These are phyloP conservation scores for Drosophila busckii DNA, from an alignment of 1,140 invertebrate genomes.

Conservation along the genomic window DNA sequence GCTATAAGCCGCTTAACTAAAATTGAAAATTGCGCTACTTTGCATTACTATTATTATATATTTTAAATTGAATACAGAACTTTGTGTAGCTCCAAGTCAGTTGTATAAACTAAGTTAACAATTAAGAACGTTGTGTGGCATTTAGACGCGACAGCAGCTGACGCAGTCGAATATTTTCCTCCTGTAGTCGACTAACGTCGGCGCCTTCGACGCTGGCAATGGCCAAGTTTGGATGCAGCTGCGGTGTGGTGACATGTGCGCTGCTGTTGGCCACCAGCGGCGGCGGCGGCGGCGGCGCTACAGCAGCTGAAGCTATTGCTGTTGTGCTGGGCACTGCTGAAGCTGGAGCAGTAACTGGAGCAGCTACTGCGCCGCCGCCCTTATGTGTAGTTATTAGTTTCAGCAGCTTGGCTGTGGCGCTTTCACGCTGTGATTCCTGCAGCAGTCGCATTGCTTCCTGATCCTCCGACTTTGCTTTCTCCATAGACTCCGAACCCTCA, in stretches of 20 bases:
- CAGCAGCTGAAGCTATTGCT: not conserved
- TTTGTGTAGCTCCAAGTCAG: too few relatives aligned
- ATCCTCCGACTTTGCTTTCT: conserved; percentile 55
- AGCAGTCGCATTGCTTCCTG: conserved; percentile 51
- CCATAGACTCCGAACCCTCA: conserved; percentile 52
- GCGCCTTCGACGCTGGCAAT: conserved; percentile 57
- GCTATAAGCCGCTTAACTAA: too few relatives aligned
- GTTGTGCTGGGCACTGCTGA: not conserved
- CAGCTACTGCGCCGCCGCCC: not conserved
- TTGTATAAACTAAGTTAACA: too few relatives aligned
- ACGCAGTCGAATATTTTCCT: too few relatives aligned
- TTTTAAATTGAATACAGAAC: too few relatives aligned
- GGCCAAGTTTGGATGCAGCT: conserved; percentile 52
- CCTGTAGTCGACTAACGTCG: too few relatives aligned
- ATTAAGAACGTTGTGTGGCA: too few relatives aligned
- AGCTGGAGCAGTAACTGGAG: not conserved
- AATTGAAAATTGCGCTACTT: too few relatives aligned
- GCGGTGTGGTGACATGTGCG: conserved; percentile 40
- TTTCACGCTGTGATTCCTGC: conserved; percentile 53
- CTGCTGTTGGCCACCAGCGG: not conserved
- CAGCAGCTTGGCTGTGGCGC: conserved; percentile 41
- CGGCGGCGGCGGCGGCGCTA: not conserved
- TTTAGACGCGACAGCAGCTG: too few relatives aligned
- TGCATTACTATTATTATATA: too few relatives aligned
- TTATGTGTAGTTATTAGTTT: conserved; percentile 46